Conservation (phyloP, 2,888 invertebrate genomes). For the Parnassius glacialis region DNA sequence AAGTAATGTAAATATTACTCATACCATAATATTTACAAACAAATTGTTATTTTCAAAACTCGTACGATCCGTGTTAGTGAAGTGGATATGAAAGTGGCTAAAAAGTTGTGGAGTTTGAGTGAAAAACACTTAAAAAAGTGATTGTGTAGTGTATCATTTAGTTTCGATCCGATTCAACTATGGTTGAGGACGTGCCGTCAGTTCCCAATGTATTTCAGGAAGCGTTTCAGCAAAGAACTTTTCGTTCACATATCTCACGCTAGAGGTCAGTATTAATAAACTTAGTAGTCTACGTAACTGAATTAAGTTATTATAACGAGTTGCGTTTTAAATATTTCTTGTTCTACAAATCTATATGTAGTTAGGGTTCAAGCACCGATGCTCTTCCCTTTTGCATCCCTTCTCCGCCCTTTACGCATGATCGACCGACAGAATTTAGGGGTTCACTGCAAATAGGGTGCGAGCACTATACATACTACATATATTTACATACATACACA, state of each 20-base stretch:
- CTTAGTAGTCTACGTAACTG: constrained; percentile 31
- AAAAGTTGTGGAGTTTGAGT: constrained; percentile 53
- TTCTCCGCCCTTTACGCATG: constrained; percentile 80
- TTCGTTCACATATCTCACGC: constrained; percentile 73
- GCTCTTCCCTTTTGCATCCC: constrained; percentile 78
- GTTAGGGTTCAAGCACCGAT: constrained; percentile 73
- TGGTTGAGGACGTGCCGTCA: constrained; percentile 65
- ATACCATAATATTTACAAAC: constrained; percentile 70
- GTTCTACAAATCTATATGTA: constrained; percentile 40
- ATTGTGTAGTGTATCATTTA: constrained; percentile 59
- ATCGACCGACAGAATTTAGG: constrained; percentile 79
- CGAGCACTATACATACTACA: constrained; percentile 38
- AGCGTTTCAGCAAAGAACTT: constrained; percentile 76
- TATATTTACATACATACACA: constrained; percentile 16
- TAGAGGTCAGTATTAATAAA: constrained; percentile 73
- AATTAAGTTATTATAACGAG: constrained; percentile 21
- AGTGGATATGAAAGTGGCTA: constrained; percentile 42
- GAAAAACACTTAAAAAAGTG: constrained; percentile 54
- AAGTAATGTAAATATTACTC: constrained; percentile 76
- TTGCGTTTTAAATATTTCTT: constrained; percentile 25
- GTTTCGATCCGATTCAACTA: constrained; percentile 67
- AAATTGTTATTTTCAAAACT: constrained; percentile 66
- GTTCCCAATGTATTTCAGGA: constrained; percentile 74
- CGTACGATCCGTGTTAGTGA: constrained; percentile 47
- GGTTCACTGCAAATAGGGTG: constrained; percentile 70